phyloP scores from a whole-genome alignment of 2,888 invertebrate genomes.

The Temnothorax unifasciatus region DNA sequence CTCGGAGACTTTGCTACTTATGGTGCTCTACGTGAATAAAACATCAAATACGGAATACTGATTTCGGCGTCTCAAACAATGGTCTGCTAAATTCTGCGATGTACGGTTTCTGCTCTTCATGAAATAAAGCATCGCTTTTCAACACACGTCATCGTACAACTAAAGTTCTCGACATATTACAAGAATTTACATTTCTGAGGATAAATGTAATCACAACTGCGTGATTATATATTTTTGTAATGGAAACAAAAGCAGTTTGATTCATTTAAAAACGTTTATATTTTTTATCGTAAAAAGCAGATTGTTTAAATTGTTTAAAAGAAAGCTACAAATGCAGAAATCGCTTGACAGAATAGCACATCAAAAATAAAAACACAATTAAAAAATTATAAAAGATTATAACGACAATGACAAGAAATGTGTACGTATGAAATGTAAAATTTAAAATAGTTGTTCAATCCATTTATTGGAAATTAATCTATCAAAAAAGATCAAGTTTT shows the following conservation, averaged over 20 bases:
- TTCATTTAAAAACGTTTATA: background rate
- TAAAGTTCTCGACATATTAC: background rate
- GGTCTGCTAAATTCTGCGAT: background rate
- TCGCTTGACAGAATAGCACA: background rate
- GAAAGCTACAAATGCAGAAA: background rate
- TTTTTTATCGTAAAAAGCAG: background rate
- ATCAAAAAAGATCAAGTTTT: background rate
- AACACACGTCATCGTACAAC: background rate
- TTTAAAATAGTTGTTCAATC: background rate
- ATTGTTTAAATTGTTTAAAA: background rate
- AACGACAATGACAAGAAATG: background rate
- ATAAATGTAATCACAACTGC: background rate
- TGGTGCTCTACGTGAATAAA: background rate
- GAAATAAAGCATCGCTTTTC: conserved; percentile 12
- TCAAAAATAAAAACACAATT: background rate
- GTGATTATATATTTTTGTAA: conserved; percentile 8
- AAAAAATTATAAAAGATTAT: background rate
- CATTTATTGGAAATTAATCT: background rate
- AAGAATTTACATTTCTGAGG: background rate
- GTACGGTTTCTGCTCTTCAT: background rate
- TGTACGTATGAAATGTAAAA: background rate
- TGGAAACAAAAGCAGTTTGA: background rate
- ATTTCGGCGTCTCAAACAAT: conserved; percentile 10
- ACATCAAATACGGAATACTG: conserved; percentile 9
- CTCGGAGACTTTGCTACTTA: background rate